Conservation (phyloP, 2,888 invertebrate genomes). For the Myopa testacea region DNA sequence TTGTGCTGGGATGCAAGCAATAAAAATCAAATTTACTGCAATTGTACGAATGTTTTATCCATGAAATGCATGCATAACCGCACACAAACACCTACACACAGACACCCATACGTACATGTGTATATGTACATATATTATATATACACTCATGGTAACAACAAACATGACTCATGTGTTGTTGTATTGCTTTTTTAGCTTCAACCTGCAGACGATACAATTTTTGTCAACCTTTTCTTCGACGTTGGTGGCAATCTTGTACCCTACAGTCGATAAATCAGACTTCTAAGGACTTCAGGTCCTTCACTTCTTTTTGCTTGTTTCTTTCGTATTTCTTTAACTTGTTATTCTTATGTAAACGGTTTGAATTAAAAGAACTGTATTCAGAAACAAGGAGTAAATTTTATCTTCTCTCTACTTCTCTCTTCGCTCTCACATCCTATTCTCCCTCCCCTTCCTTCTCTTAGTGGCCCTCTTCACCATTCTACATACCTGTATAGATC, state of each 20-base stretch:
- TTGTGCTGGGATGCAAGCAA: conserved; percentile 37
- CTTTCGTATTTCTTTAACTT: not conserved
- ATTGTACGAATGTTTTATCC: conserved; percentile 36
- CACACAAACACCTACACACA: not conserved
- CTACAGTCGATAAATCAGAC: too few species aligned
- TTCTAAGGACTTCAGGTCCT: too few species aligned
- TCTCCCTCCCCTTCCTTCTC: too few species aligned
- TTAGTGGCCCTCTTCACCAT: too few species aligned
- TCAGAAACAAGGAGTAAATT: not conserved
- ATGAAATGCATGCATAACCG: not conserved
- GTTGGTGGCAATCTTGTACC: too few species aligned
- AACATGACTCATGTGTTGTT: too few species aligned
- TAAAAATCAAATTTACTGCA: conserved; percentile 44
- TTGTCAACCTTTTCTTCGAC: too few species aligned
- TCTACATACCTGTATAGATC: too few species aligned
- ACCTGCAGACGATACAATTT: too few species aligned
- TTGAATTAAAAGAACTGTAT: too few species aligned
- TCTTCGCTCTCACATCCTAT: not conserved
- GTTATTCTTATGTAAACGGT: not conserved
- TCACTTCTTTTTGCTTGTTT: too few species aligned
- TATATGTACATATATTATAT: not conserved
- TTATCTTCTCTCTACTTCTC: not conserved
- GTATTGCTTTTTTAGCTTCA: too few species aligned
- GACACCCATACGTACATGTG: not conserved
- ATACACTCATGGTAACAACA: not conserved